Evolutionary conservation across 2,113 vertebrate species (phyloP), one percentile per base, ranked within the genome.

Genomic region (Tapirus terrestris): DNA sequence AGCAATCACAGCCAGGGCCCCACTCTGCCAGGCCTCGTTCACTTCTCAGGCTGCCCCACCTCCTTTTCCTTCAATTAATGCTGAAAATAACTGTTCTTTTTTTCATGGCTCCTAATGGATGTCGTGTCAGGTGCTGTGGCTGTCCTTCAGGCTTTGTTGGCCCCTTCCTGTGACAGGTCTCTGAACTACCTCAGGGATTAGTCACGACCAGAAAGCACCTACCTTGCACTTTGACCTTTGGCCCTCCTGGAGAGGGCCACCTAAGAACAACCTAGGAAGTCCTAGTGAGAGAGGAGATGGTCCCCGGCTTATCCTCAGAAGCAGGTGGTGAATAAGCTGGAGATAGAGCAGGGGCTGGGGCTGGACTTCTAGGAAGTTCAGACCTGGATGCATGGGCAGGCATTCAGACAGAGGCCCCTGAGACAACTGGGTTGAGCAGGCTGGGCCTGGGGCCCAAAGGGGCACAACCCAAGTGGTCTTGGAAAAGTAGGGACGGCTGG

Each of bases 281-380:
- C 39, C 39, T 60, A 18, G 18, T 21, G 29, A 25, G n/a, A 60
- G 9, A 80, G 45, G 56, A 75, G 39, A 48, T 82, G 72, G 56
- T 81, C 2, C 67, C 60, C 4, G 7, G 48, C 33, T n/a, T 80
- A n/a, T 84, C 21, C n/a, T 91, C 63, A 83, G 68, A 51, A 68
- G 51, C 48, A 76, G 56, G 53, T 58, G 43, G 61, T 73, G 94
- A 67, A 94, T 95, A 92, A 90, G 9, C 65, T 36, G 16, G 72
- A 51, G n/a, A 13, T 33, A 91, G 23, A 88, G 56, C 61, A 7
- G 5, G 21, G 21, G 53, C n/a, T 53, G 75, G 48, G 31, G 10
- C 53, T 76, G 17, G 14, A n/a, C 29, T 80, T 81, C 90, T 65
- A 88, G 87, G 68, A 92, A 91, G 17, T 87, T 93, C 45, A 83